Evolutionary conservation across 2,113 vertebrate genomes (phyloP), one percentile per base, ranked within the genome.

Genomic region (Tauraco erythrolophus): DNA sequence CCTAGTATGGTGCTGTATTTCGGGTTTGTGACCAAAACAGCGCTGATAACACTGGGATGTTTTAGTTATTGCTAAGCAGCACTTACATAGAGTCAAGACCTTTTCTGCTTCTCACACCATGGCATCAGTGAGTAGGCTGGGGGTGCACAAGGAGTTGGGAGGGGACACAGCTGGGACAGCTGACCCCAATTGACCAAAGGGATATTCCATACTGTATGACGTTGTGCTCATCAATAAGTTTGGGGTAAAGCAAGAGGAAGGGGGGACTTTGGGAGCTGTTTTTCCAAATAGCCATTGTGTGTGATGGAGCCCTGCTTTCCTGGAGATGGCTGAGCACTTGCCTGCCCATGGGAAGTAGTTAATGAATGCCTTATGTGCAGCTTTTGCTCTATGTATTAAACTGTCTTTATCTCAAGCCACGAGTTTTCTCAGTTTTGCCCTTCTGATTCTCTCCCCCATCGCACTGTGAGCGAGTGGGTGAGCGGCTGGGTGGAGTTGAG

Each of bases 301-400:
- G 41, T 43, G 28, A 61, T 31, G 28, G 0, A 77, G 8, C 12
- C 13, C 4, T 1, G 23, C 6, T 60, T 7, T 83, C 39, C 31
- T 46, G 10, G 10, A 24, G 14, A 39, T 51, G 28, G 16, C 27
- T 86, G 43, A 76, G 48, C 22, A 41, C 10, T 33, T 61, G 39
- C 17, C 27, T 33, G 19, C 3, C 0, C 0, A 19, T 10, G 14
- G 13, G 19, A 77, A 86, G 9, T 6, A 22, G 14, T 12, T 30
- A 56, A 46, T 51, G 0, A 35, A 61, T 48, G 70, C 30, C 10
- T n/a, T 68, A 0, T 10, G 5, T 0, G 0, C 0, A 2, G 19
- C 6, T 64, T 62, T 70, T 69, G 5, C 11, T 68, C 46, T 74
- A 15, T 11, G 15, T 33, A 11, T 64, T 58, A 75, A 84, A 9